Conservation (phyloP, 2,113 vertebrate genomes). For the Aldabrachelys gigantea region DNA sequence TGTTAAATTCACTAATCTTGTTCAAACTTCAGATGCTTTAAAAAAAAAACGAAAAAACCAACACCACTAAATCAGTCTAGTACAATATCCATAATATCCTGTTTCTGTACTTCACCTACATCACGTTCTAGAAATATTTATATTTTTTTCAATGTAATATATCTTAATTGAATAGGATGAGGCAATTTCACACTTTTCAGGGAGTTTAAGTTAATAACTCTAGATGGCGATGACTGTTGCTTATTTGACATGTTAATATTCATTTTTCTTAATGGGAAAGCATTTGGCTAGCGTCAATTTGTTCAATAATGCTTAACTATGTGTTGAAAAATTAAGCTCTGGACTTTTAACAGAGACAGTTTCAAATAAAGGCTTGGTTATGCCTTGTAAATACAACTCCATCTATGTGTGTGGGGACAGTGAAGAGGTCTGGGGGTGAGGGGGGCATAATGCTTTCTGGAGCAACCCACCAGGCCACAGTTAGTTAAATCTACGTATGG, state of each 20-base stretch:
- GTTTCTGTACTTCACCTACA: not conserved
- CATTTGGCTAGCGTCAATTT: not conserved
- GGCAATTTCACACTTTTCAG: not conserved
- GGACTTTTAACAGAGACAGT: not conserved
- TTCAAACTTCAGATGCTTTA: not conserved
- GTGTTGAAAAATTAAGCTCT: not conserved
- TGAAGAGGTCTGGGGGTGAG: too few species aligned
- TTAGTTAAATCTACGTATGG: too few species aligned
- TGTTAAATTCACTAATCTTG: not conserved
- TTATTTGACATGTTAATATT: not conserved
- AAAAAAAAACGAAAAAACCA: too few species aligned
- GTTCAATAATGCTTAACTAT: not conserved
- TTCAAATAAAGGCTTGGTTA: not conserved
- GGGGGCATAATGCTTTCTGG: too few species aligned
- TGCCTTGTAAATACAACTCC: not conserved
- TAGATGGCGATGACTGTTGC: not conserved
- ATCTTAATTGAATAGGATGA: not conserved
- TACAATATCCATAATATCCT: not conserved
- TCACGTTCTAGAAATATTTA: not conserved
- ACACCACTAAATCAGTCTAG: not conserved
- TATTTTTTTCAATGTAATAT: not conserved
- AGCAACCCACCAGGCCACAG: too few species aligned
- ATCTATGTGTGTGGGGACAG: too few species aligned
- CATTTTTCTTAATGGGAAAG: not conserved
- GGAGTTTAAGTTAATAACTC: not conserved